These are phyloP conservation scores for Cotesia congregata DNA, from an alignment of 2,888 invertebrate genomes.

Conservation along the genomic window DNA sequence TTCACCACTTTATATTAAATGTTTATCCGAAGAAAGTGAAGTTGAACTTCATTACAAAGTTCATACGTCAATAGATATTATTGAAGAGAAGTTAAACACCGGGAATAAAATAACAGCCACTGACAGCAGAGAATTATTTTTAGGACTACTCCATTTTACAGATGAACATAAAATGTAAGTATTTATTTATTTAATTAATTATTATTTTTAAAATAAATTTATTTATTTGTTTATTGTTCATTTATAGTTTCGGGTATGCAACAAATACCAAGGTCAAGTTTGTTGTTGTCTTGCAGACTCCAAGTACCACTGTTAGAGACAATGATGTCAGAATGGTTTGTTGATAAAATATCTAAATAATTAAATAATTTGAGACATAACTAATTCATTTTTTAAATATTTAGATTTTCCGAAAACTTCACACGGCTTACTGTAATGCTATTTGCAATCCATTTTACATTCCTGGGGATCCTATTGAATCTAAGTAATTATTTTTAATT, in stretches of 20 bases:
- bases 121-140: constrained; percentile 89
- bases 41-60: constrained; percentile 94
- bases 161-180: constrained; percentile 96
- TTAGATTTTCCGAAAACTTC: constrained; percentile 90
- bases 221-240: constrained; percentile 19
- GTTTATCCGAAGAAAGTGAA: constrained; percentile 83
- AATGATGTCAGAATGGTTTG: constrained; percentile 92
- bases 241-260: constrained; percentile 88
- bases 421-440: constrained; percentile 92
- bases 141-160: constrained; percentile 92
- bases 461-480: constrained; percentile 90
- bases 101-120: constrained; percentile 75
- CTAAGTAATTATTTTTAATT: constrained; percentile 76
- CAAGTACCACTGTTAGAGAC: constrained; percentile 88
- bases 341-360: constrained; percentile 3
- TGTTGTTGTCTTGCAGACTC: constrained; percentile 91
- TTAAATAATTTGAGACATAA: too few relatives aligned
- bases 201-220: constrained; percentile 33
- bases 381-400: constrained; percentile 43
- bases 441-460: constrained; percentile 97
- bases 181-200: constrained; percentile 73
- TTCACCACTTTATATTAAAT: constrained; percentile 90
- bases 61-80: constrained; percentile 90
- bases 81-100: constrained; percentile 85
- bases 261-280: constrained; percentile 98